Evolutionary conservation across 2,888 invertebrate species (phyloP), one percentile per base, ranked within the genome.

Genomic region (Campoletis raptor): DNA sequence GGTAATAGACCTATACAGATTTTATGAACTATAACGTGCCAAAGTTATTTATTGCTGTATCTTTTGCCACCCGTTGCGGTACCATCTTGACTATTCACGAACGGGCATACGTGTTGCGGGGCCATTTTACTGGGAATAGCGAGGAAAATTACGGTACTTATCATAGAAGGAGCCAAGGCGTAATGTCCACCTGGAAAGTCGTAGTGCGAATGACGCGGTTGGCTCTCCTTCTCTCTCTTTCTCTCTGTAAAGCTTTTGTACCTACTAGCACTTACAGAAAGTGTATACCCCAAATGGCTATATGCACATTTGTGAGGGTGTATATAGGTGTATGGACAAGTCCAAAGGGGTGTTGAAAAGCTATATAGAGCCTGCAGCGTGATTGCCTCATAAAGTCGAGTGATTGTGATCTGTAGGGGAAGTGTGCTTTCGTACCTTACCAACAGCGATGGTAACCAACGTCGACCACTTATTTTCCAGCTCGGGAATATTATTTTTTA

Each of bases 351-450:
- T 83, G 89, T 81, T 87, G 90, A 90, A 90, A 89, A 82, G 87
- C 86, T 89, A 86, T 86, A 86, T 83, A 83, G 80, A 30, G 15
- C 61, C 67, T 42, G 61, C 72, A 85, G 85, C 80, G 90, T 90
- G 90, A 91, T 91, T 91, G 90, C 90, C 89, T 90, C 90, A 88
- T 91, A 90, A 91, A 91, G 89, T 81, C 88, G 85, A 88, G 86
- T 88, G 91, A 91, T 90, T 90, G 90, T 88, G 89, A 91, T 91
- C 90, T 89, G 88, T 83, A 64, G 81, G 83, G 83, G 87, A 83
- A 48, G 81, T 73, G 77, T 83, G 83, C 87, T 86, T 83, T 78
- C 78, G 69, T 77, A 83, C 87, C 79, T 85, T 30, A 61, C 73
- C 82, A 61, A 79, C 72, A 48, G 76, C 74, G 76, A 40, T 37